Evolutionary conservation across 2,113 vertebrate species (phyloP).

Genomic region (Xyliphius kryptos): DNA sequence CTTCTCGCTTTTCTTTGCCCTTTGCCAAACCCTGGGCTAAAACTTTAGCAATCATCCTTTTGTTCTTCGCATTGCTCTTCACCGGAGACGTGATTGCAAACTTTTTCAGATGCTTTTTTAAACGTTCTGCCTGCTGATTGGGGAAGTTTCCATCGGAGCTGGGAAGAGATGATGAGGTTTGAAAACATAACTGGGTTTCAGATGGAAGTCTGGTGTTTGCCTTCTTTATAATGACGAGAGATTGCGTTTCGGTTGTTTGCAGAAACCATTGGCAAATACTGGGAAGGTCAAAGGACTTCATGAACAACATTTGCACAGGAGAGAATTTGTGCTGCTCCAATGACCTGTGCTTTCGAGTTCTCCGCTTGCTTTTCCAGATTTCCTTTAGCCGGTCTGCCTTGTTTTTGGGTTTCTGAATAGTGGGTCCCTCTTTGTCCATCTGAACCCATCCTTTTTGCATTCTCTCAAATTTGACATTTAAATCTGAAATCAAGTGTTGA

Average conservation of each 20-base stretch:
- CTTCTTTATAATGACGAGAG: conserved; percentile 93
- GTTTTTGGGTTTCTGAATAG: conserved; percentile 75
- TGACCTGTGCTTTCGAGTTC: conserved; percentile 74
- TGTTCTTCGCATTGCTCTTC: conserved; percentile 81
- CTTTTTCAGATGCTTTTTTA: conserved; percentile 98
- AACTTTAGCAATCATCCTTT: conserved; percentile 80
- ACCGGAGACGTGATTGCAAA: conserved; percentile 87
- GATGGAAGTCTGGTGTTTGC: conserved; percentile 89
- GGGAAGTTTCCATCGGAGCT: conserved; percentile 73
- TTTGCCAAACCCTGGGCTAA: conserved; percentile 62
- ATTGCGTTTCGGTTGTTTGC: conserved; percentile 92
- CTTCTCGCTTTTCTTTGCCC: conserved; percentile 61
- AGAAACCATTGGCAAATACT: conserved; percentile 92
- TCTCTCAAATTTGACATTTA: conserved; percentile 81
- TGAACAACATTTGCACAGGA: conserved; percentile 92
- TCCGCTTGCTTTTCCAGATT: conserved; percentile 96
- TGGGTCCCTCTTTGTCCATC: conserved; percentile 80
- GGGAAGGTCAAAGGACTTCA: conserved; percentile 83
- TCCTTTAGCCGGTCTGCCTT: conserved; percentile 88
- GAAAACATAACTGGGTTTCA: conserved; percentile 69
- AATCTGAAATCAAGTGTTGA: conserved; percentile 78
- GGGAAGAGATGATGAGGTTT: conserved; percentile 46
- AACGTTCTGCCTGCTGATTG: conserved; percentile 89
- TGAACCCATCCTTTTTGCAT: conserved; percentile 94
- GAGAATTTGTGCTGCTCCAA: conserved; percentile 81